Percentiles rank a stretch among this genome's conserved stretches.
Evolutionary conservation across 2,888 invertebrate genomes (phyloP).

Genomic region (Agonopterix alstromeriana): DNA sequence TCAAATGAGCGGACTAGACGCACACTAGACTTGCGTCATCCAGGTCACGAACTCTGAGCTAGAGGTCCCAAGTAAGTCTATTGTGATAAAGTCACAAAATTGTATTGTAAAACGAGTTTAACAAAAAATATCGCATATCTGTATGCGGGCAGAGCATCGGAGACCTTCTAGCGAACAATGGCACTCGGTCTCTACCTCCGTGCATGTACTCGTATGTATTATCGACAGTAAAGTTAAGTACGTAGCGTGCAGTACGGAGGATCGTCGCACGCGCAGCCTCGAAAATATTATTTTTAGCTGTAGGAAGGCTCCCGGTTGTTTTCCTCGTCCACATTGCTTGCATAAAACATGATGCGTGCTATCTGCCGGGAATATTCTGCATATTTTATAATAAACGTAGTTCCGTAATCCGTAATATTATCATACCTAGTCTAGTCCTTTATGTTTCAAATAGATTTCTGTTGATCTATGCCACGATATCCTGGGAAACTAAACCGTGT

Average conservation of each 20-base stretch:
- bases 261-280: slow-evolving; percentile 65
- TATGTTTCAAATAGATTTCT: background rate
- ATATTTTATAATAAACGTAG: slow-evolving; percentile 21
- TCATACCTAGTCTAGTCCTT: no score
- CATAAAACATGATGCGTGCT: slow-evolving; percentile 41
- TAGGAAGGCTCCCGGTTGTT: slow-evolving; percentile 63
- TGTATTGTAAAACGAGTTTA: slow-evolving; percentile 3
- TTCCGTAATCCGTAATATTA: slow-evolving; percentile 1
- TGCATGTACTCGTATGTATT: background rate
- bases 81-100: slow-evolving; percentile 9
- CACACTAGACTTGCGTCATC: slow-evolving; percentile 32
- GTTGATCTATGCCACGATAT: background rate
- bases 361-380: slow-evolving; percentile 25
- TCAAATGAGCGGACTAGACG: slow-evolving; percentile 13
- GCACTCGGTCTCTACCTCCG: background rate
- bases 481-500: no score
- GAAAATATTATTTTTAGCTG: slow-evolving; percentile 65
- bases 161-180: slow-evolving; percentile 53
- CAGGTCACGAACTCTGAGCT: slow-evolving; percentile 22
- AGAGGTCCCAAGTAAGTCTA: slow-evolving; percentile 7
- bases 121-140: slow-evolving; percentile 5
- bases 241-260: slow-evolving; percentile 11
- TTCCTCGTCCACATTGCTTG: slow-evolving; percentile 48
- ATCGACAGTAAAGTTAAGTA: background rate
- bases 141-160: slow-evolving; percentile 41